Base-by-base conservation (phyloP, 2,113 vertebrate genomes). In the Hypocryptadius cinnamomeus region DNA sequence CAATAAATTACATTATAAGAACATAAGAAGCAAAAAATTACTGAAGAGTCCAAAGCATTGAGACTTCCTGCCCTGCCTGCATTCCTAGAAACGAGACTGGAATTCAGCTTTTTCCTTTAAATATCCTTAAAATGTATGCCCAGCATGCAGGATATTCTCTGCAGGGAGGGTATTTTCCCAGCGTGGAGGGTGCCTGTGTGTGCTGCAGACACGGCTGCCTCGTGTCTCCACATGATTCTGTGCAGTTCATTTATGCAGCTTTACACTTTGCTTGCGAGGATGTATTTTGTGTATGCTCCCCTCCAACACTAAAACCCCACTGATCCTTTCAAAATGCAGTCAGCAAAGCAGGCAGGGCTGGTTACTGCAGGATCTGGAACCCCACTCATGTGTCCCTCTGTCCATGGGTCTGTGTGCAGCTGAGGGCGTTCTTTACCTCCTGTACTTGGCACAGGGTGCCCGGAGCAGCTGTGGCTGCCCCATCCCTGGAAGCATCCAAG, bases 301-400 rank as follows among this genome's bases (percentile, higher is more conserved):
- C 30, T 68, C 40, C 84, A 40, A 31, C 8, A 33, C 35, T 11
- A 19, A 59, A 64, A 51, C 33, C 25, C 63, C 51, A 13, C 0
- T 8, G 45, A 61, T 16, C 60, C 70, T 39, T 64, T 64, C 9
- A 6, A 40, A 71, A 25, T 4, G 31, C 31, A 56, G 18, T 8
- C 42, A 54, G 69, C 28, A 33, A 22, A 66, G 70, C 72, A 71
- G 48, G 2, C 15, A 5, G 28, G 42, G 57, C 13, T 4, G 20
- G 33, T 16, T 3, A 28, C 39, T 11, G 10, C 50, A 28, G 44
- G 42, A 7, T 2, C 8, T n/a, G 56, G 21, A 23, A 23, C 20
- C 37, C 31, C 22, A 10, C 10, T 4, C 3, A 3, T 0, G 5
- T 18, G 5, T 18, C 10, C 40, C 5, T 0, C 4, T 3, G 4